A percentile compares a stretch with the other conserved stretches of the same genome.
Evolutionary conservation across 1,140 invertebrate genomes (phyloP).

Genomic region (Nymphalis io): DNA sequence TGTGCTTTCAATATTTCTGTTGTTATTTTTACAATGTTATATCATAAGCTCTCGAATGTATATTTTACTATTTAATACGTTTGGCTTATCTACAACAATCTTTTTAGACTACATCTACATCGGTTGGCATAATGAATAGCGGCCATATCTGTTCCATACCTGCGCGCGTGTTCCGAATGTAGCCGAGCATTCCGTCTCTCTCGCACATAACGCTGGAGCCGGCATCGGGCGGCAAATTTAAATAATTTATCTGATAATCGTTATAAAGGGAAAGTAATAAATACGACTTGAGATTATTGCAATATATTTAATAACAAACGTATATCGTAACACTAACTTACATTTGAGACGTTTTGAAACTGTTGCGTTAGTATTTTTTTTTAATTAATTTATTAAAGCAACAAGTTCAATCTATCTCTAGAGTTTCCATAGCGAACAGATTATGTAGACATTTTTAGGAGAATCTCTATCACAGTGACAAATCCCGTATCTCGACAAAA

Average conservation of each 20-base stretch:
- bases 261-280: not conserved
- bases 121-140: slow-evolving; percentile 55
- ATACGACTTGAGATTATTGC: not conserved
- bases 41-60: too few species aligned
- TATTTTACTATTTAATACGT: not conserved
- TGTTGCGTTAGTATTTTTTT: not conserved
- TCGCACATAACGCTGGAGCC: slow-evolving; percentile 17
- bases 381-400: not conserved
- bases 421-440: not conserved
- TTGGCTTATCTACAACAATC: slow-evolving; percentile 40
- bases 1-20: too few species aligned
- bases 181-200: slow-evolving; percentile 7
- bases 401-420: not conserved
- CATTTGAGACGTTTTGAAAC: not conserved
- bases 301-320: slow-evolving; percentile 12
- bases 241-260: slow-evolving; percentile 2
- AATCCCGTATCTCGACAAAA: not conserved
- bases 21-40: too few species aligned
- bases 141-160: slow-evolving; percentile 59
- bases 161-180: slow-evolving; percentile 35
- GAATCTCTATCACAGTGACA: too few species aligned
- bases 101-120: slow-evolving; percentile 40
- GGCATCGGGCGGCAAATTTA: slow-evolving; percentile 34
- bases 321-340: slow-evolving; percentile 1
- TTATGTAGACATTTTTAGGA: too few species aligned